These are phyloP conservation scores for Drosophila gunungcola DNA, from an alignment of 1,140 invertebrate species.

Conservation along the genomic window DNA sequence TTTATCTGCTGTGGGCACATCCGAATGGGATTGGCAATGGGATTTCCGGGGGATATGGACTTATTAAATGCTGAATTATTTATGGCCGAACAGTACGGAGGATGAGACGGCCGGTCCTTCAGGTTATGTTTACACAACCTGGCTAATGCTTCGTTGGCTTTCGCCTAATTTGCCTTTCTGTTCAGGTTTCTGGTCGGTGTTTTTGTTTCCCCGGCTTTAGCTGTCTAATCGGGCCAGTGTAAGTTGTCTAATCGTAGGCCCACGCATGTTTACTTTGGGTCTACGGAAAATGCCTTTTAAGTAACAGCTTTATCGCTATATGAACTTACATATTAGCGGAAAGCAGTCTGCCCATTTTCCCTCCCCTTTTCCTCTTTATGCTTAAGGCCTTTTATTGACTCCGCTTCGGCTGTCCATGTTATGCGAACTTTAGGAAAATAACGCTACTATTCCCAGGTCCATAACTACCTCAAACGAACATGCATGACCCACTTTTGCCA, in stretches of 20 bases:
- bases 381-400: conserved; percentile 59
- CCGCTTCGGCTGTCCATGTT: conserved; percentile 25
- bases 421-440: conserved; percentile 68
- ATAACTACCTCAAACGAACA: conserved; percentile 41
- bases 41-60: conserved; percentile 5
- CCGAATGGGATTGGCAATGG: neutral
- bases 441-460: conserved; percentile 26
- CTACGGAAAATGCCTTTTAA: conserved; percentile 51
- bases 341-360: conserved; percentile 11
- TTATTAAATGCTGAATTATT: conserved; percentile 58
- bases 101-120: conserved; percentile 3
- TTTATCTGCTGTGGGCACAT: conserved; percentile 30
- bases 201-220: conserved; percentile 13
- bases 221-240: conserved; percentile 15
- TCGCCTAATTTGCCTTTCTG: conserved; percentile 41
- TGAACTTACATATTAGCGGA: conserved; percentile 29
- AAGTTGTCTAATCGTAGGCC: conserved; percentile 35
- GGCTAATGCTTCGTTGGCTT: conserved; percentile 46
- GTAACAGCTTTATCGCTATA: conserved; percentile 45
- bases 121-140: conserved; percentile 45
- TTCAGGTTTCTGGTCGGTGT: conserved; percentile 15
- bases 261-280: conserved; percentile 39
- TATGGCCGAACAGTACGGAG: conserved; percentile 7
- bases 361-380: conserved; percentile 17
- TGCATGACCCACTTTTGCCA: conserved; percentile 68